phyloP scores from a whole-genome alignment of 2,888 invertebrate species.

The Hyles lineata region DNA sequence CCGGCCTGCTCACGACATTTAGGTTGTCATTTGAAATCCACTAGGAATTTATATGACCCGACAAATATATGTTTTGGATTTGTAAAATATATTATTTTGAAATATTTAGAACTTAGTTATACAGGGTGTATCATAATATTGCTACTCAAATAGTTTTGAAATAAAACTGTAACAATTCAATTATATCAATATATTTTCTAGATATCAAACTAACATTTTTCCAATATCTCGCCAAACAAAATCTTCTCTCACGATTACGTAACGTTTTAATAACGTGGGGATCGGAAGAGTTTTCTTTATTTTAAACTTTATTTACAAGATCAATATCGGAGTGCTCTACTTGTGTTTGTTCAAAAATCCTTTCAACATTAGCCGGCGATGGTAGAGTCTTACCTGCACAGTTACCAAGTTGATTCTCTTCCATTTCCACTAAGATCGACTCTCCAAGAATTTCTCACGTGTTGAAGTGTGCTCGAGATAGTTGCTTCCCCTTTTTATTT shows the following conservation, averaged over 20 bases:
- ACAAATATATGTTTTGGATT: too few relatives aligned
- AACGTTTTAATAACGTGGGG: not conserved
- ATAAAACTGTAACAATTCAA: not conserved
- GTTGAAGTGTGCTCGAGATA: conserved; percentile 22
- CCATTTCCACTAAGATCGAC: conserved; percentile 23
- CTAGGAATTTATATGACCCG: too few relatives aligned
- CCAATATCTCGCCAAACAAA: not conserved
- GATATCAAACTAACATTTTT: not conserved
- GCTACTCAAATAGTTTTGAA: too few relatives aligned
- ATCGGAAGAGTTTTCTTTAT: not conserved
- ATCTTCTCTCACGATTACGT: not conserved
- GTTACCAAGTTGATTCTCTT: conserved; percentile 17
- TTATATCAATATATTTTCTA: not conserved
- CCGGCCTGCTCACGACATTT: not conserved
- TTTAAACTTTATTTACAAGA: not conserved
- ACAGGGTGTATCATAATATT: too few relatives aligned
- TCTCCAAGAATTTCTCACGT: conserved; percentile 26
- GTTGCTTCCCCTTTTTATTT: conserved; percentile 24
- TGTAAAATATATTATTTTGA: too few relatives aligned
- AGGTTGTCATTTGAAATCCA: too few relatives aligned
- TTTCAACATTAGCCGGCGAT: not conserved
- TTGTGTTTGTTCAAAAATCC: not conserved
- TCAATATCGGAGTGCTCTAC: not conserved
- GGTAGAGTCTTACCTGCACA: not conserved
- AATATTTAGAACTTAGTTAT: too few relatives aligned